Base-by-base conservation (phyloP, 1,140 invertebrate species). In the Caenorhabditis remanei region DNA sequence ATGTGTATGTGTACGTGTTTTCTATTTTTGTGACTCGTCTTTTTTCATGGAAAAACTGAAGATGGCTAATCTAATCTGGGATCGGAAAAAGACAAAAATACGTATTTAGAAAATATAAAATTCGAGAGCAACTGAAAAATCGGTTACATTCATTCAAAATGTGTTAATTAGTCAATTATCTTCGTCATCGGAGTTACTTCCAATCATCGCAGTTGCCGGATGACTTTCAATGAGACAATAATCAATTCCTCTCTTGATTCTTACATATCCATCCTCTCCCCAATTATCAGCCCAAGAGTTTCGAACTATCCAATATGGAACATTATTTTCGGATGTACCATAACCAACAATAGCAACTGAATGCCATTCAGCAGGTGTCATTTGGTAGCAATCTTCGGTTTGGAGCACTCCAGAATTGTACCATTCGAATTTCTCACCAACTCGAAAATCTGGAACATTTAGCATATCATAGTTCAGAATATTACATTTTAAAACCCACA, bases 371-470 rank as follows among this genome's bases (percentile, higher is more conserved):
- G 98, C 93, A 63, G 94, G 85, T 9, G 32, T 65, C 92, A 94
- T 95, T 92, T 97, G 98, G 5, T 98, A 93, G 88, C 96, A 95
- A 90, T 95, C 96, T 94, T 95, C 96, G 0, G 97, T 97, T 94
- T 99, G 96, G 0, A 96, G 97, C 8, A 98, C 95, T n/a, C 97
- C 97, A 24, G 97, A 96, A 89, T 96, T 94, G 92, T 98, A 99
- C 93, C 98, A 98, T 93, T 97, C 96, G 96, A 99, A 98, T 3
- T 96, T 96, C 94, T 63, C 63, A 14, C 83, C 56, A 2, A 65
- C 83, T 24, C 63, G 56, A 40, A 85, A 63, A 4, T 58, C 83
- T 85, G 83, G 41, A 84, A 61, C 32, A 32, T 19, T 53, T 53
- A 24, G 82, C 4, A 83, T 24, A 55, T 55, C 0, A 53, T 9